Conservation (phyloP, 2,888 invertebrate genomes). For the Amiota minor region DNA sequence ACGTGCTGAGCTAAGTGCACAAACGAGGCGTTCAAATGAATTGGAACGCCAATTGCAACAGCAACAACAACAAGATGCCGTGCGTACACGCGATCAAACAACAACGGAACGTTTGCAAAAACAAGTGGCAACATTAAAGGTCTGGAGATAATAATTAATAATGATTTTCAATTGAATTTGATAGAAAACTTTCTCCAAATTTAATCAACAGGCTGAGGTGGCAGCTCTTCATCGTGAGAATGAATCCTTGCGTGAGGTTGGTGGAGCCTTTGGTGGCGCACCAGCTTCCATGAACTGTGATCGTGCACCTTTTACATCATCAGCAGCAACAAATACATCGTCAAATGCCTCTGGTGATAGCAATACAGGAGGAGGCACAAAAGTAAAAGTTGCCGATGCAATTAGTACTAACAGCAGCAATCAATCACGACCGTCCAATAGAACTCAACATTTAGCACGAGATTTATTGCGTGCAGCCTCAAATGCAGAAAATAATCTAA, state of each 20-base stretch:
- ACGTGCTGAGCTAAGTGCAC: constrained; percentile 76
- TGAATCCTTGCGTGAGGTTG: constrained; percentile 72
- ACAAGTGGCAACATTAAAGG: constrained; percentile 82
- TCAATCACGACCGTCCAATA: constrained; percentile 72
- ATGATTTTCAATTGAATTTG: neutral
- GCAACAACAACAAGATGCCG: constrained; percentile 74
- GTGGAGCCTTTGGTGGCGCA: constrained; percentile 73
- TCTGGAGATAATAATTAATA: constrained; percentile 66
- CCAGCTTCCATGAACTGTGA: constrained; percentile 43
- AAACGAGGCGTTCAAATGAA: constrained; percentile 75
- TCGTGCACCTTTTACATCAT: constrained; percentile 37
- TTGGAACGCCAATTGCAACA: constrained; percentile 76
- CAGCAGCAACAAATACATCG: neutral
- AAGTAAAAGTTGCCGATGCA: constrained; percentile 55
- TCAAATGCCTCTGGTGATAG: constrained; percentile 23
- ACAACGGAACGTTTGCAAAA: constrained; percentile 80
- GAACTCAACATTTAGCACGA: constrained; percentile 75
- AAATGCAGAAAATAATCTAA: constrained; percentile 79
- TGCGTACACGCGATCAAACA: constrained; percentile 76
- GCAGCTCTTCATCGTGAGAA: constrained; percentile 75
- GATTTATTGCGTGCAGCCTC: constrained; percentile 79
- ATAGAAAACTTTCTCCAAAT: neutral
- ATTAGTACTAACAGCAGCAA: constrained; percentile 51
- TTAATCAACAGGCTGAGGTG: constrained; percentile 74
- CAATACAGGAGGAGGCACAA: constrained; percentile 32